phyloP scores from a whole-genome alignment of 2,113 vertebrate species.

The Onychorhynchus coronatus region DNA sequence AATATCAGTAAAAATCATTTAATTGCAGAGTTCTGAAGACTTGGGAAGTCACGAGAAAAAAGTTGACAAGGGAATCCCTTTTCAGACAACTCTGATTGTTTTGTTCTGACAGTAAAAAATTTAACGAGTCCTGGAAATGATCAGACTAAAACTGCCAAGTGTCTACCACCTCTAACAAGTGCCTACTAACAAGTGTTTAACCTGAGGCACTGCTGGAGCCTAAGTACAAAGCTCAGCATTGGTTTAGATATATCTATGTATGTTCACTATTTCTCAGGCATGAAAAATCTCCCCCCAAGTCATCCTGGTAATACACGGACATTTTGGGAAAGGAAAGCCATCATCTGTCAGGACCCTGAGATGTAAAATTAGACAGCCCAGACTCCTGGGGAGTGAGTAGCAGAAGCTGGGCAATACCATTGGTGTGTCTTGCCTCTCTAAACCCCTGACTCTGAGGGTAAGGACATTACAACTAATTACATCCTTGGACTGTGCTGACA shows the following conservation, averaged over 20 bases:
- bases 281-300: not conserved
- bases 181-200: not conserved
- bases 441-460: not conserved
- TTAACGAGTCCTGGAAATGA: not conserved
- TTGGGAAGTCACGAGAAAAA: not conserved
- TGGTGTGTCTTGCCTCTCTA: not conserved
- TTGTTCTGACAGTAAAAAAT: not conserved
- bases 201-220: not conserved
- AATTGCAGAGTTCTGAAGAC: not conserved
- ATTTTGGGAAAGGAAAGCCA: not conserved
- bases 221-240: not conserved
- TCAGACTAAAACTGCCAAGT: not conserved
- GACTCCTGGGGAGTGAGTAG: not conserved
- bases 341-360: not conserved
- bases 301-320: not conserved
- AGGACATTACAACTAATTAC: conserved; percentile 42
- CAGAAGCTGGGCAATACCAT: not conserved
- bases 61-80: not conserved
- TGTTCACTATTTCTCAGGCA: not conserved
- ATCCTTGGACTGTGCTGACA: conserved; percentile 26
- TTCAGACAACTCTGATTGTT: not conserved
- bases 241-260: not conserved
- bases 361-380: not conserved
- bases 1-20: not conserved
- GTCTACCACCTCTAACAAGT: not conserved